Evolutionary conservation across 1,140 invertebrate genomes (phyloP).

Genomic region (Macrobrachium nipponense): DNA sequence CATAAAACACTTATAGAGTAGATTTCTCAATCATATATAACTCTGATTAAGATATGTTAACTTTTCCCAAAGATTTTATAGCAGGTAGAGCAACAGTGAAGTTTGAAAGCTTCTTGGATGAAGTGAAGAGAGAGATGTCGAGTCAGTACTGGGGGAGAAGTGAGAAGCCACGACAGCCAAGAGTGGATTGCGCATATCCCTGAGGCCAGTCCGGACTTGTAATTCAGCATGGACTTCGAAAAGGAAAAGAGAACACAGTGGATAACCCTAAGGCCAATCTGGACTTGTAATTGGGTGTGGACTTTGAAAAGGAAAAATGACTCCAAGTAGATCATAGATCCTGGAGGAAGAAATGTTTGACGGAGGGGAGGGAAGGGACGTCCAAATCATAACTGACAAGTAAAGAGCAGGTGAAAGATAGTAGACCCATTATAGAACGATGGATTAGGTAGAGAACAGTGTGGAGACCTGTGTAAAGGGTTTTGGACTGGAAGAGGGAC

Average conservation of each 20-base stretch:
- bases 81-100: background rate
- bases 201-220: background rate
- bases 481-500: background rate
- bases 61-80: background rate
- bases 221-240: background rate
- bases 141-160: background rate
- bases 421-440: background rate
- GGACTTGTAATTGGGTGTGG: too few species aligned
- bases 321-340: background rate
- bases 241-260: background rate
- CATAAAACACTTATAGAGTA: too few species aligned
- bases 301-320: background rate
- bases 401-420: too few species aligned
- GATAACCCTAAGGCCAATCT: background rate
- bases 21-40: too few species aligned
- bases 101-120: background rate
- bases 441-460: background rate
- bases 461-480: too few species aligned
- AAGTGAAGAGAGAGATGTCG: background rate
- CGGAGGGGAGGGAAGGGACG: too few species aligned
- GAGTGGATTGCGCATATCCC: background rate
- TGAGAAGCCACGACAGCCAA: background rate
- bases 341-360: too few species aligned
- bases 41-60: too few species aligned
- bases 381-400: too few species aligned